A percentile compares a stretch with the other conserved stretches of the same genome.
These are phyloP conservation scores for Pollicipes pollicipes DNA, from an alignment of 1,140 invertebrate species.

Conservation along the genomic window DNA sequence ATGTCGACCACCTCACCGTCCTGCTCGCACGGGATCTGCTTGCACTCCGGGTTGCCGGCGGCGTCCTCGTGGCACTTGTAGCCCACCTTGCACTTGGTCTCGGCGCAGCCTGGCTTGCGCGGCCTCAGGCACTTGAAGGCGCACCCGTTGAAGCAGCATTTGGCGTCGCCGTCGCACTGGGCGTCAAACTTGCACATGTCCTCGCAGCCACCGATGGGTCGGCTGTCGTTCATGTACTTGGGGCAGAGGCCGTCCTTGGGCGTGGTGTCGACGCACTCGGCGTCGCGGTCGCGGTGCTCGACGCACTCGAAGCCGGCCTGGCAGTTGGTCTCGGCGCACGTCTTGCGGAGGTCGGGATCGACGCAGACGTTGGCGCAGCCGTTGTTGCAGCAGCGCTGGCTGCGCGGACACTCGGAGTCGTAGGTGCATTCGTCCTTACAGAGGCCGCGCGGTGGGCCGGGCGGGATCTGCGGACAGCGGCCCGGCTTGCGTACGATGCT, in stretches of 20 bases:
- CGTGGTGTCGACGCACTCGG: not conserved
- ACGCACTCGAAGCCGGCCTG: not conserved
- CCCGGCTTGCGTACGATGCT: not conserved
- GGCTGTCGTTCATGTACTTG: slow-evolving; percentile 1
- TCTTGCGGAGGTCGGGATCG: not conserved
- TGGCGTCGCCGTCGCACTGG: slow-evolving; percentile 1
- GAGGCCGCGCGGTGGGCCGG: not conserved
- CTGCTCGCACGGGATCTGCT: not conserved
- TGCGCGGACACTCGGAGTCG: slow-evolving; percentile 3
- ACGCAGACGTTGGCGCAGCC: slow-evolving; percentile 2
- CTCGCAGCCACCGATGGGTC: not conserved
- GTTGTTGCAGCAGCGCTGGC: slow-evolving; percentile 3
- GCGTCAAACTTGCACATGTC: not conserved
- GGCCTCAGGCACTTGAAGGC: not conserved
- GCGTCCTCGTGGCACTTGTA: not conserved
- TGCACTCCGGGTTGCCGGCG: not conserved
- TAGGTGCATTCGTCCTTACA: slow-evolving; percentile 3
- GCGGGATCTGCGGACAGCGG: not conserved
- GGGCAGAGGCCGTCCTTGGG: not conserved
- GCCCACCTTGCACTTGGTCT: slow-evolving; percentile 4
- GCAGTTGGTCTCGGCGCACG: not conserved
- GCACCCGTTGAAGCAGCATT: slow-evolving; percentile 4
- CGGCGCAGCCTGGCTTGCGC: not conserved
- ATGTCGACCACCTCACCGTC: slow-evolving; percentile 1
- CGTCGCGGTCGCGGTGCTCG: not conserved